phyloP scores from a whole-genome alignment of 1,140 invertebrate species.

The Nebria ingens region DNA sequence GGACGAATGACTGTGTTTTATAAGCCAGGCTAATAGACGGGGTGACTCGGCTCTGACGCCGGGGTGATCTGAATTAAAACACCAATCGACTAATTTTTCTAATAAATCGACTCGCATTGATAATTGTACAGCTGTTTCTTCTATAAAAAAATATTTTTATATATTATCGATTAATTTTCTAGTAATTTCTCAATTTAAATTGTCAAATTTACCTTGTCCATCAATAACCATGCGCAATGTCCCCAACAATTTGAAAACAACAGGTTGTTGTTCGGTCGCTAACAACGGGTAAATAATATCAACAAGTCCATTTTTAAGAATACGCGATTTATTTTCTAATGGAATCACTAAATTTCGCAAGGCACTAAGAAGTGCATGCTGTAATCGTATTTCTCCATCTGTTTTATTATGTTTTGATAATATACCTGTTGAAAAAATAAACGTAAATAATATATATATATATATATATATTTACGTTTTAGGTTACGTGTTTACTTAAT shows the following conservation, averaged over 20 bases:
- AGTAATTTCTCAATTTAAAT: constrained; percentile 9
- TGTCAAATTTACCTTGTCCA: constrained; percentile 49
- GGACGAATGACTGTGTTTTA: constrained; percentile 55
- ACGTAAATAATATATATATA: not conserved
- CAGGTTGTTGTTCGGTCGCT: constrained; percentile 61
- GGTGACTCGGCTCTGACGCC: constrained; percentile 78
- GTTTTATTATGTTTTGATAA: constrained; percentile 25
- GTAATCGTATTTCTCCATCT: constrained; percentile 58
- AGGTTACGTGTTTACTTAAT: constrained; percentile 35
- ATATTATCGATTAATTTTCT: constrained; percentile 28
- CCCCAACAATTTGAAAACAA: constrained; percentile 78
- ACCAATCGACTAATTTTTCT: constrained; percentile 63
- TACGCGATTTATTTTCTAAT: constrained; percentile 57
- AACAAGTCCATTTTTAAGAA: constrained; percentile 62
- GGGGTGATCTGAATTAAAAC: constrained; percentile 63
- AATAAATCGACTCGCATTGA: constrained; percentile 48
- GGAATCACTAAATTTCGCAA: constrained; percentile 77
- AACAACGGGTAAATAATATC: constrained; percentile 61
- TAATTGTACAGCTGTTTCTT: constrained; percentile 48
- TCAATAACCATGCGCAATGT: constrained; percentile 77
- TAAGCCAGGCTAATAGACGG: constrained; percentile 68
- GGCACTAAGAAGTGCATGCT: constrained; percentile 73
- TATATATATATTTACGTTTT: not conserved
- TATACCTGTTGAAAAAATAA: constrained; percentile 21
- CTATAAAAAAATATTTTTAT: constrained; percentile 35